phyloP scores from a whole-genome alignment of 1,140 invertebrate genomes.

The Diploscapter pachys region DNA sequence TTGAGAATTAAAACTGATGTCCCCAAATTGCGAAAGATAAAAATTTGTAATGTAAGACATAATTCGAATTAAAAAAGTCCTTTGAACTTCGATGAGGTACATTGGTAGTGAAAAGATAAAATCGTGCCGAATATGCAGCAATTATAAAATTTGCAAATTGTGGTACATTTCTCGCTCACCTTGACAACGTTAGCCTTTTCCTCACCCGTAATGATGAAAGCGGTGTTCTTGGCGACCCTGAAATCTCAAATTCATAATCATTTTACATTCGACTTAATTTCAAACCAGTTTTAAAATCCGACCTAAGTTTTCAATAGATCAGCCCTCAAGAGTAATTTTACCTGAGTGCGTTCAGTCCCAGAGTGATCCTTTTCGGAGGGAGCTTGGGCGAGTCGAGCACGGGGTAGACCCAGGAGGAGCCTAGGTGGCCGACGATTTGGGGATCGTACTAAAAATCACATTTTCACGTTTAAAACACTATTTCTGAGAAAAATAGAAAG shows the following conservation, averaged over 20 bases:
- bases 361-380: slow-evolving; percentile 80
- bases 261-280: too few species aligned
- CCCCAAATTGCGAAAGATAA: not conserved
- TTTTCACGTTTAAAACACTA: too few species aligned
- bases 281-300: too few species aligned
- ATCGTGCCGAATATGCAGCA: not conserved
- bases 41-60: slow-evolving; percentile 3
- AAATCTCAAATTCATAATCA: too few species aligned
- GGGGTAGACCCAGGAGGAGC: slow-evolving; percentile 71
- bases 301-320: too few species aligned
- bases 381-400: slow-evolving; percentile 92
- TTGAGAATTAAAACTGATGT: not conserved
- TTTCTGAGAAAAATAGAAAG: too few species aligned
- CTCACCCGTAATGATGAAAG: slow-evolving; percentile 78
- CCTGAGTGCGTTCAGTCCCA: slow-evolving; percentile 81
- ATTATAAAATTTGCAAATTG: not conserved
- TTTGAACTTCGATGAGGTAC: too few species aligned
- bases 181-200: slow-evolving; percentile 84
- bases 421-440: slow-evolving; percentile 22
- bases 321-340: too few species aligned
- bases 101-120: too few species aligned
- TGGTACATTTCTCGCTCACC: slow-evolving; percentile 62
- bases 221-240: slow-evolving; percentile 77
- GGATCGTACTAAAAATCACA: not conserved
- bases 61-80: too few species aligned